Percentiles rank a stretch among this genome's conserved stretches.
Evolutionary conservation across 2,888 invertebrate species (phyloP).

Genomic region (Globia sparganii): DNA sequence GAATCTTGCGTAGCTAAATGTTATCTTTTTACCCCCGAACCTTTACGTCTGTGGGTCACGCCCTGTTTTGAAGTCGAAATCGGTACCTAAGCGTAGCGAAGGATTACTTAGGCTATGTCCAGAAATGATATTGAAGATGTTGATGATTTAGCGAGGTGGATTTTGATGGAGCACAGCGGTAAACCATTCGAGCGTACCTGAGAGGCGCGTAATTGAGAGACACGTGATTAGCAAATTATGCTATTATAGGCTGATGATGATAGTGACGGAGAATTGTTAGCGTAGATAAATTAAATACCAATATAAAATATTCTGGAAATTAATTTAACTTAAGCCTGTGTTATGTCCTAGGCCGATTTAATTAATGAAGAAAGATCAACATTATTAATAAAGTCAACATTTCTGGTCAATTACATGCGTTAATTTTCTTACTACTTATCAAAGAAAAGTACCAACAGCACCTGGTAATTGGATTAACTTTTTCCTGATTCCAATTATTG

Average conservation of each 20-base stretch:
- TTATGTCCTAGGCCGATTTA: background rate
- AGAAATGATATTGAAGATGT: too few species aligned
- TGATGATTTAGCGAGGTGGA: background rate
- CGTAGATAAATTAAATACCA: background rate
- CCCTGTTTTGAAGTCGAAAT: background rate
- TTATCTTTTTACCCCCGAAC: background rate
- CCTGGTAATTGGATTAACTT: constrained; percentile 59
- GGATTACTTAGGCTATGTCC: background rate
- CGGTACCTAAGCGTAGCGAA: background rate
- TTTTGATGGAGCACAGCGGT: background rate
- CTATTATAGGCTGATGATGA: background rate
- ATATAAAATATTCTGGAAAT: background rate
- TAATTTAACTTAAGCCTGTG: background rate
- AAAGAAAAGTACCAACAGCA: constrained; percentile 27
- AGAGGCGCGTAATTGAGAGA: too few species aligned
- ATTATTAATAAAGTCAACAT: background rate
- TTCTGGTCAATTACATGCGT: background rate
- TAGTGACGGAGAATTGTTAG: background rate
- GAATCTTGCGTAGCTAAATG: too few species aligned
- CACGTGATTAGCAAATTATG: background rate
- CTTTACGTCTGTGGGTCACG: background rate
- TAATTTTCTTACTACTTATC: constrained; percentile 7
- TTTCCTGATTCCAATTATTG: constrained; percentile 73
- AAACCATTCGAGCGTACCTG: background rate
- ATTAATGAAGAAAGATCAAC: background rate